These are phyloP conservation scores for Sceloporus tristichus DNA, from an alignment of 2,113 vertebrate species.

Conservation along the genomic window DNA sequence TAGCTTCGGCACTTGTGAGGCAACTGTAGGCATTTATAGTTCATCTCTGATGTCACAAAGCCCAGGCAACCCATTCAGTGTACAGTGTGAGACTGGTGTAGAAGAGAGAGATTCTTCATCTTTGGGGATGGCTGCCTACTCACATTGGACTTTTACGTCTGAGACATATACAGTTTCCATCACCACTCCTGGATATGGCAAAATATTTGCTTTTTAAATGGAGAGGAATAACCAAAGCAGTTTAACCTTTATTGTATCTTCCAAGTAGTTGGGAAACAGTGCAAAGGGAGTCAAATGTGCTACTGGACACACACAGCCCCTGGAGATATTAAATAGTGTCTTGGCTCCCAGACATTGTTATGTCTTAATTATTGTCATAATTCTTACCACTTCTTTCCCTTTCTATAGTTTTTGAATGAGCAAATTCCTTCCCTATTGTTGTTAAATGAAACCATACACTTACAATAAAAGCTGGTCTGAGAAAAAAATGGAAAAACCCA, in stretches of 20 bases:
- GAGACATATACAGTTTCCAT: no score
- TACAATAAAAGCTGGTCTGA: no score
- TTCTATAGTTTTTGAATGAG: no score
- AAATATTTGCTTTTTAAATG: not conserved
- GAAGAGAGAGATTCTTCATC: not conserved
- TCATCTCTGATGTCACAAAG: not conserved
- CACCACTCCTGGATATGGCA: not conserved
- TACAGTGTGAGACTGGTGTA: not conserved
- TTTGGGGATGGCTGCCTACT: not conserved
- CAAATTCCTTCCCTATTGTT: no score
- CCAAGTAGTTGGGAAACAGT: not conserved
- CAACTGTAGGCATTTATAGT: no score
- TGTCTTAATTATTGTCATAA: not conserved
- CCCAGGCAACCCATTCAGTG: not conserved
- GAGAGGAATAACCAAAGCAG: not conserved
- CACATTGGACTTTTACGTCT: no score
- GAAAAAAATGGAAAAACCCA: no score
- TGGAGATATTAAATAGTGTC: not conserved
- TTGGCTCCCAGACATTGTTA: not conserved
- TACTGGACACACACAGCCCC: not conserved
- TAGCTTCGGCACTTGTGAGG: conserved; percentile 3
- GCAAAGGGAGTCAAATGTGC: not conserved
- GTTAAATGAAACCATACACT: no score
- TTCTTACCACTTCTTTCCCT: no score
- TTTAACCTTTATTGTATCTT: not conserved